Conservation (phyloP, 2,797 vertebrate species). For the Esox lucius region DNA sequence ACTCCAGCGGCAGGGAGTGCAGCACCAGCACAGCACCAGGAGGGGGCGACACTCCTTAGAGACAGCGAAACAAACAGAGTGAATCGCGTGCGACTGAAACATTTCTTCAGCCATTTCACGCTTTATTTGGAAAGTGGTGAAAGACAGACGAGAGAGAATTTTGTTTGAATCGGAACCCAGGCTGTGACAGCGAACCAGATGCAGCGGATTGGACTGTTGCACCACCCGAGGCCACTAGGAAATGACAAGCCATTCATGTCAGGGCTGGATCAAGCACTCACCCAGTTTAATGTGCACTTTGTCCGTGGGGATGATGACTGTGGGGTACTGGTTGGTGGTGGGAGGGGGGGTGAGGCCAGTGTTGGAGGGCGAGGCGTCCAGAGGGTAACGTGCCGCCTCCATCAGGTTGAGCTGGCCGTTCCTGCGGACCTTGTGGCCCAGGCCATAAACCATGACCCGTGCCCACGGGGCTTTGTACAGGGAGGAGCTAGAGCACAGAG, state of each 20-base stretch:
- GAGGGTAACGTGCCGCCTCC: conserved; percentile 91
- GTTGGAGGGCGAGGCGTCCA: conserved; percentile 97
- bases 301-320: conserved; percentile 94
- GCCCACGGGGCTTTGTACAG: conserved; percentile 98
- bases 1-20: conserved; percentile 95
- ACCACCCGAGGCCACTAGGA: no score
- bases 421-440: conserved; percentile 93
- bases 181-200: no score
- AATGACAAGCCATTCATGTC: no score
- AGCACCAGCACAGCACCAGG: conserved; percentile 90
- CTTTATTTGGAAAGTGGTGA: no score
- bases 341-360: conserved; percentile 95
- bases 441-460: conserved; percentile 92
- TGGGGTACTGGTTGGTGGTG: conserved; percentile 94
- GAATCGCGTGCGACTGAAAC: no score
- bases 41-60: conserved; percentile 90
- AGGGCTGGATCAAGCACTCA: conserved; percentile 53
- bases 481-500: conserved; percentile 81
- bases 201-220: no score
- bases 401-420: conserved; percentile 96
- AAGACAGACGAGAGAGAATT: no score
- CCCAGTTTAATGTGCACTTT: conserved; percentile 96
- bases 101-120: no score
- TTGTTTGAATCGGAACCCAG: no score
- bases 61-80: neutral